Evolutionary conservation across 1,140 invertebrate species (phyloP).

Genomic region (Lithobius niger): DNA sequence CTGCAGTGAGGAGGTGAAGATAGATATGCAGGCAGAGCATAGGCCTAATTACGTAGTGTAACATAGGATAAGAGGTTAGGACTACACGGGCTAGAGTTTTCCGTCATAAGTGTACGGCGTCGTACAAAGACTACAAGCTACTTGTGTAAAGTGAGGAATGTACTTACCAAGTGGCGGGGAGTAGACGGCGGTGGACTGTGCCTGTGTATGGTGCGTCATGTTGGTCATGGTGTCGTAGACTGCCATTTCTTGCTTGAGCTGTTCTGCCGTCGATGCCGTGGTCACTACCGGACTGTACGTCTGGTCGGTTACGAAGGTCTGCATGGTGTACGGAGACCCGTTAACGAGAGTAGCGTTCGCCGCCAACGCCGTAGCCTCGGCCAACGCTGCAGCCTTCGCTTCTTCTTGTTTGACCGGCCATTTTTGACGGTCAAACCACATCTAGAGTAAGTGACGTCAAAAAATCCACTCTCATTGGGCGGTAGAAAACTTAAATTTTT

Average conservation of each 20-base stretch:
- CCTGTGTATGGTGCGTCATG: conserved; percentile 44
- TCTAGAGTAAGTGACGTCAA: conserved; percentile 17
- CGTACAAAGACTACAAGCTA: conserved; percentile 2
- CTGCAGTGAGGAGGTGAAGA: too few species aligned
- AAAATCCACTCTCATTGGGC: too few species aligned
- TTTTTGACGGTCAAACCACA: conserved; percentile 19
- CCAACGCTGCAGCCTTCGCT: conserved; percentile 9
- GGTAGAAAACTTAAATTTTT: too few species aligned
- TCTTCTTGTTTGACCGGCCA: conserved; percentile 19
- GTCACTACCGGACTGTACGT: conserved; percentile 11
- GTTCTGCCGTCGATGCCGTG: conserved; percentile 10
- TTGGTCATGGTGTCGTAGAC: conserved; percentile 58
- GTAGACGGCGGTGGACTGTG: conserved; percentile 53
- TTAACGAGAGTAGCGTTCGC: conserved; percentile 11
- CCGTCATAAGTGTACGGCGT: neutral
- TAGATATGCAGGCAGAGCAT: too few species aligned
- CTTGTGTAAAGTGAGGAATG: conserved; percentile 1
- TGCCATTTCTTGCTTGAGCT: conserved; percentile 29
- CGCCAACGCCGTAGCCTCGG: conserved; percentile 15
- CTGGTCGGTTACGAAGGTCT: conserved; percentile 13
- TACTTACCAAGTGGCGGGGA: conserved; percentile 50
- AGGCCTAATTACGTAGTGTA: too few species aligned
- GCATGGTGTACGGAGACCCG: conserved; percentile 16
- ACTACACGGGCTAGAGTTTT: too few species aligned
- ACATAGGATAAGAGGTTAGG: too few species aligned